A percentile compares a stretch with the other conserved stretches of the same genome.
These are phyloP conservation scores for Chrysomela aeneicollis DNA, from an alignment of 2,888 invertebrate genomes.

Conservation along the genomic window DNA sequence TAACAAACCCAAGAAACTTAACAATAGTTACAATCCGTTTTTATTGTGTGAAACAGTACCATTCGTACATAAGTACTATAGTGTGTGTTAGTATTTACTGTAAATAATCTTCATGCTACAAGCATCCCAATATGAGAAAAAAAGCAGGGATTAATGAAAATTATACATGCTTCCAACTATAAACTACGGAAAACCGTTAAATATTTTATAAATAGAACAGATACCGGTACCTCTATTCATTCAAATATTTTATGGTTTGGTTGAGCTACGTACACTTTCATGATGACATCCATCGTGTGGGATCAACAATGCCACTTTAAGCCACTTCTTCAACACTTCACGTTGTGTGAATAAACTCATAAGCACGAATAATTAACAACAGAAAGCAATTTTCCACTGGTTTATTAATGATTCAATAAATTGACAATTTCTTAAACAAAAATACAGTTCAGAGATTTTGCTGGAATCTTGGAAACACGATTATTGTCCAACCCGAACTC, in stretches of 20 bases:
- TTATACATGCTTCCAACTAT: neutral
- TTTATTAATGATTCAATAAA: conserved; percentile 41
- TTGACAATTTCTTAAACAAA: conserved; percentile 39
- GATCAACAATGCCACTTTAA: conserved; percentile 47
- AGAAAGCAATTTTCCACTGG: conserved; percentile 35
- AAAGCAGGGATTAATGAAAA: conserved; percentile 13
- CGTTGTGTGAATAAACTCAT: conserved; percentile 20
- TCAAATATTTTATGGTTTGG: conserved; percentile 23
- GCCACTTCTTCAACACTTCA: conserved; percentile 42
- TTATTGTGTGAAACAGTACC: conserved; percentile 50
- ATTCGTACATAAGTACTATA: conserved; percentile 26
- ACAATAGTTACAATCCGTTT: conserved; percentile 54
- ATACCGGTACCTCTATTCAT: conserved; percentile 9
- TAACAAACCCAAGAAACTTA: conserved; percentile 33
- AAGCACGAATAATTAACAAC: conserved; percentile 36
- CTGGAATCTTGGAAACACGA: neutral
- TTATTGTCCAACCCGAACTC: conserved; percentile 45
- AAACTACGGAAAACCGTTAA: conserved; percentile 6
- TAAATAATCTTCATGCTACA: conserved; percentile 32
- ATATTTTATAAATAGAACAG: conserved; percentile 14
- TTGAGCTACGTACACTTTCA: conserved; percentile 54
- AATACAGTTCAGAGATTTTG: conserved; percentile 16
- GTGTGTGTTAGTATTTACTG: conserved; percentile 39
- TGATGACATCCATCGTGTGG: conserved; percentile 44
- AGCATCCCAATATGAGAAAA: conserved; percentile 16